Percentiles rank a stretch among this genome's conserved stretches.
phyloP scores from a whole-genome alignment of 2,113 vertebrate genomes.

The Phaethon lepturus region DNA sequence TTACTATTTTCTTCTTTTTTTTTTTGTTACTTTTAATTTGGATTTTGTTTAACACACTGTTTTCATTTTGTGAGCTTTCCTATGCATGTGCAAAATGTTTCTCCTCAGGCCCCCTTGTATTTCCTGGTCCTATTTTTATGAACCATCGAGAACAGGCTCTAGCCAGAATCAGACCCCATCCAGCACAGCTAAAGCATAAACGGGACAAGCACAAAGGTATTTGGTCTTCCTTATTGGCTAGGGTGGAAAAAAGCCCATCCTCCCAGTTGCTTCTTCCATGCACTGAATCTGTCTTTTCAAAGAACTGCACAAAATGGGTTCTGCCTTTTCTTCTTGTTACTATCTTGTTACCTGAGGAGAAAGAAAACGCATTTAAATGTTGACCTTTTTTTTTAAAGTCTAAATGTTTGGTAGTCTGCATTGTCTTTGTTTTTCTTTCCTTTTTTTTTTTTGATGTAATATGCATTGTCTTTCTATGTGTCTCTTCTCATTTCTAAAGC shows the following conservation, averaged over 20 bases:
- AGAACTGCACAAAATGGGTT: constrained; percentile 72
- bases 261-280: constrained; percentile 76
- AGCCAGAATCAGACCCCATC: constrained; percentile 99
- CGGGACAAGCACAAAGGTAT: constrained; percentile 99
- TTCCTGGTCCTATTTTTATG: constrained; percentile 98
- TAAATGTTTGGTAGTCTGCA: neutral
- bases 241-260: constrained; percentile 80
- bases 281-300: constrained; percentile 72
- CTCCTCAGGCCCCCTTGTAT: constrained; percentile 99
- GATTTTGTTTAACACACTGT: constrained; percentile 77
- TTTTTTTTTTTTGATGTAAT: neutral
- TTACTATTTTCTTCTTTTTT: constrained; percentile 16
- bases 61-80: constrained; percentile 92
- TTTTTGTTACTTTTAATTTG: constrained; percentile 79
- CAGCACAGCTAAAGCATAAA: constrained; percentile 97
- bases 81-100: constrained; percentile 99
- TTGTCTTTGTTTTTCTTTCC: neutral
- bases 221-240: constrained; percentile 88
- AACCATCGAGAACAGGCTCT: constrained; percentile 99
- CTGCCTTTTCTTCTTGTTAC: constrained; percentile 67
- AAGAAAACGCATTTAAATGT: constrained; percentile 49
- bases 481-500: constrained; percentile 18
- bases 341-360: constrained; percentile 75
- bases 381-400: neutral
- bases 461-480: neutral